phyloP scores from a whole-genome alignment of 2,888 invertebrate genomes.

The Leistus spinibarbis region DNA sequence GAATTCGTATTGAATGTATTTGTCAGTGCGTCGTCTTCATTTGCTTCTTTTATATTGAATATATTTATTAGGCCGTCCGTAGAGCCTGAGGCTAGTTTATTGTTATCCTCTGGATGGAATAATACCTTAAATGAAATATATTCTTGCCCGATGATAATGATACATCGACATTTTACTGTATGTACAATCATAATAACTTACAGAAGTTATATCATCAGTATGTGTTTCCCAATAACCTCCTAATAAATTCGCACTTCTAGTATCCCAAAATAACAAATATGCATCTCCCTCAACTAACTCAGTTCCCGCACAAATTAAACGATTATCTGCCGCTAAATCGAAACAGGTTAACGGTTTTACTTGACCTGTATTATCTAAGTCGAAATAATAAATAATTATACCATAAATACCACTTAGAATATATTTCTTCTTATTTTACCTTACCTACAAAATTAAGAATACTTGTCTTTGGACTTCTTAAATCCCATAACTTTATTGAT shows the following conservation, averaged over 20 bases:
- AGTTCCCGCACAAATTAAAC: conserved; percentile 77
- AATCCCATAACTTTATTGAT: conserved; percentile 67
- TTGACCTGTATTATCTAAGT: conserved; percentile 50
- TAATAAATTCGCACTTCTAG: conserved; percentile 65
- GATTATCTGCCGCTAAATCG: conserved; percentile 74
- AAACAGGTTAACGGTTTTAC: conserved; percentile 70
- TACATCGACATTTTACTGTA: not conserved
- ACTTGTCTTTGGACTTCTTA: conserved; percentile 60
- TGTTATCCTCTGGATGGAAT: conserved; percentile 72
- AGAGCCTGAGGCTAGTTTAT: conserved; percentile 75
- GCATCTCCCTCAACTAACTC: conserved; percentile 72
- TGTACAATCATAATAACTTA: conserved; percentile 46
- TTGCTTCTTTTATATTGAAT: conserved; percentile 73
- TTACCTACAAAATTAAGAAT: conserved; percentile 58
- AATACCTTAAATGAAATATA: conserved; percentile 58
- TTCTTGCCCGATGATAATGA: not conserved
- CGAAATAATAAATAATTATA: conserved; percentile 40
- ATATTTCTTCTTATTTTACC: too few species aligned
- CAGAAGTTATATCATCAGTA: conserved; percentile 79
- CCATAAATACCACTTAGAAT: too few species aligned
- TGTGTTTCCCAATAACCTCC: conserved; percentile 87
- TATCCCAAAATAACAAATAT: conserved; percentile 82
- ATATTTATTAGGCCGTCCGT: conserved; percentile 86
- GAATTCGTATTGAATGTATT: conserved; percentile 80
- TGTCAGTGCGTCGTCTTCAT: conserved; percentile 80